These are phyloP conservation scores for Hesperia comma DNA, from an alignment of 2,888 invertebrate species.

Conservation along the genomic window DNA sequence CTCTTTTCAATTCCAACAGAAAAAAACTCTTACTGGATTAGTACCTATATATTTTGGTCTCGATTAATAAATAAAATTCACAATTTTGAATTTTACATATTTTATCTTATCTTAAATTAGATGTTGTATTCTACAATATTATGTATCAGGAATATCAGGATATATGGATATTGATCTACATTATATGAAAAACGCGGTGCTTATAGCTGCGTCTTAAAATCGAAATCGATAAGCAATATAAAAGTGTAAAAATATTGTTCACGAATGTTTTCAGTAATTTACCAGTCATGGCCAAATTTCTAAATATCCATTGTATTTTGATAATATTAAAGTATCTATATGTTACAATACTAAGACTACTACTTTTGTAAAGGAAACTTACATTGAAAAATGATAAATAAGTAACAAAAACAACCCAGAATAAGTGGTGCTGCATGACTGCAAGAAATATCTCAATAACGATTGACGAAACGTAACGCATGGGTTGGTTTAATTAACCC, in stretches of 20 bases:
- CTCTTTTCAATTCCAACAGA: too few species aligned
- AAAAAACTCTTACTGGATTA: too few species aligned
- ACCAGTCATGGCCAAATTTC: background rate
- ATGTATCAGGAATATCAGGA: too few species aligned
- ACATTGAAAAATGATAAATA: slow-evolving; percentile 10
- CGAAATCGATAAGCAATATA: background rate
- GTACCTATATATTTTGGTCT: too few species aligned
- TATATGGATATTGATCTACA: too few species aligned
- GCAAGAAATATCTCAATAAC: slow-evolving; percentile 17
- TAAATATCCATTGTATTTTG: background rate
- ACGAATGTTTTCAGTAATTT: background rate
- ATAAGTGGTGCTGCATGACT: slow-evolving; percentile 14
- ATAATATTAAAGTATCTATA: background rate
- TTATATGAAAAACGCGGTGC: too few species aligned
- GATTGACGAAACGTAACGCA: slow-evolving; percentile 28
- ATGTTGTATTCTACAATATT: too few species aligned
- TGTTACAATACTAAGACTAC: background rate
- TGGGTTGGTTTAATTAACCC: slow-evolving; percentile 29
- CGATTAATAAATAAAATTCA: too few species aligned
- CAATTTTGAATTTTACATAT: too few species aligned
- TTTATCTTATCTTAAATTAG: too few species aligned
- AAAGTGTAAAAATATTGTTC: background rate
- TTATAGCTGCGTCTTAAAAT: too few species aligned
- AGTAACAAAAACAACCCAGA: slow-evolving; percentile 8
- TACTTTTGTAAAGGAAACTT: slow-evolving; percentile 14